Evolutionary conservation across 2,797 vertebrate species (phyloP), one percentile per base, ranked within the genome.

Genomic region (Cryptoblepharus egeriae): DNA sequence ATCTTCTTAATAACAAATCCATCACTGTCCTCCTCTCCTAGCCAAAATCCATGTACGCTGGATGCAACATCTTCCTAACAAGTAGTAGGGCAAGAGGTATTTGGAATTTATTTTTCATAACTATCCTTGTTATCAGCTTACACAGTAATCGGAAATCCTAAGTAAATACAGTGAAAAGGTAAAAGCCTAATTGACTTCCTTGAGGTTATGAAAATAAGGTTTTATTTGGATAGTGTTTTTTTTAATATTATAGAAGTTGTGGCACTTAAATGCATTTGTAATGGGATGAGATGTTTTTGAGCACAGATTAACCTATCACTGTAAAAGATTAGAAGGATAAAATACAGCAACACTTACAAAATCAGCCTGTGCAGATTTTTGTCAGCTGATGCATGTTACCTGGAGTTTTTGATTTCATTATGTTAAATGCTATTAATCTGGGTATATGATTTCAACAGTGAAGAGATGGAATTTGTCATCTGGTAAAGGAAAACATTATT

Each of bases 401-500:
- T 92, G 88, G 69, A 90, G 87, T 83, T 92, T 93, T 94, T 93
- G 81, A 91, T 92, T 93, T 94, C 93, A 94, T 95, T 94, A 94
- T 93, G 91, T 88, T 92, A 93, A 93, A 92, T 90, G 94, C 93
- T 90, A 94, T 94, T 95, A 94, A 95, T 94, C 89, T 83, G 92
- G 94, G 91, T 92, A 94, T 94, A 92, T 93, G 92, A 94, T 93
- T 95, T 96, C 94, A 95, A 92, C 90, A 88, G 92, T 93, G 90
- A 94, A 94, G 93, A 95, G 93, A 95, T 94, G 93, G 92, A 95
- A 95, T 96, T 95, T 96, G 94, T 95, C 95, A 95, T 96, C 95
- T 91, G 94, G 84, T 83, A 94, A 96, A 96, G 94, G 91, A 95
- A 96, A 96, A 95, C 95, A 95, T 94, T 93, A 93, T 94, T 95